Base-by-base conservation (phyloP, 2,888 invertebrate species). In the Agriotes lineatus region DNA sequence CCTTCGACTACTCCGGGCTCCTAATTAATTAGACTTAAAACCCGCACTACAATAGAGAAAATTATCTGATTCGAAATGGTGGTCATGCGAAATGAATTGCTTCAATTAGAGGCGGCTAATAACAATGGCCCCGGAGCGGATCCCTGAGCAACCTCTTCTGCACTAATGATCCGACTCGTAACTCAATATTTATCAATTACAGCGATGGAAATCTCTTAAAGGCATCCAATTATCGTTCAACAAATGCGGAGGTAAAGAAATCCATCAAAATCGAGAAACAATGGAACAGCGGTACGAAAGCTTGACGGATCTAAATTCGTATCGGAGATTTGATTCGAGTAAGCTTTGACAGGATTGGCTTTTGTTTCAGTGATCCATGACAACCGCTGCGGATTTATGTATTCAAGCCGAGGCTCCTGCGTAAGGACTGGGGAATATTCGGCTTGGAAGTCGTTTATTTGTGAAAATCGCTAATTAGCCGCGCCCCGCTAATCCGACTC, bases 251-350 rank as follows among this genome's bases (percentile, higher is more conserved):
- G 44, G 61, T 52, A 54, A 71, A 79, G 79, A 80, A 80, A 82
- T 82, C 82, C 82, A 82, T 82, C 82, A 82, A 82, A 82, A 79
- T 77, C 79, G 67, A 73, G 74, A 81, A 81, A 82, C 82, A 82
- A 82, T 82, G 80, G 81, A 76, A 77, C 80, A 76, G 78, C 77
- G 77, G 78, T 78, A 61, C 68, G 64, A 63, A 68, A 78, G 79
- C 79, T 75, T 79, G 79, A 78, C 77, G 81, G 79, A 81, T 81
- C 78, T 77, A 78, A 80, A 80, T 81, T 81, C 82, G 81, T 81
- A 81, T 78, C 76, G 76, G 78, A 76, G 81, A 80, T 81, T 81
- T 82, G 81, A 81, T 78, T 72, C 75, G 69, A 77, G 76, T 69
- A 76, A 77, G 78, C 79, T 77, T 76, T 82, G 82, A 82, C 82